Percentiles rank a stretch among this genome's conserved stretches.
These are phyloP conservation scores for Lethenteron camtschaticum DNA, from an alignment of 2,113 vertebrate genomes.

Conservation along the genomic window DNA sequence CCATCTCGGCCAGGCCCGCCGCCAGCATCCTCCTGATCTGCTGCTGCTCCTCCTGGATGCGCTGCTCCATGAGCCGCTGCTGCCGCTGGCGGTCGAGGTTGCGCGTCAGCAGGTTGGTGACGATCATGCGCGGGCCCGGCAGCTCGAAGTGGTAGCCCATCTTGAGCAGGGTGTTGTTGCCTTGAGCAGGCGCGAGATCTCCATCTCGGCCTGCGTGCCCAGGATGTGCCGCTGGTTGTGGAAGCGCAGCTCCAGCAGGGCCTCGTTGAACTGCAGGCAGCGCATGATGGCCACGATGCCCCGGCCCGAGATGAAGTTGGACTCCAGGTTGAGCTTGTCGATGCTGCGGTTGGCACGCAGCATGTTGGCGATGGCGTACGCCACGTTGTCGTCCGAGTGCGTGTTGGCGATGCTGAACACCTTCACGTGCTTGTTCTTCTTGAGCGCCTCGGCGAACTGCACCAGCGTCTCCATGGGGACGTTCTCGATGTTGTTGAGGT, in stretches of 20 bases:
- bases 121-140: slow-evolving; percentile 83
- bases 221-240: slow-evolving; percentile 95
- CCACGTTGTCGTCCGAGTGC: slow-evolving; percentile 57
- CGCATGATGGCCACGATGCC: slow-evolving; percentile 74
- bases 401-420: slow-evolving; percentile 74
- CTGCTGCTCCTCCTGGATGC: too few relatives aligned
- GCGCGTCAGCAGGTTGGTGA: slow-evolving; percentile 71
- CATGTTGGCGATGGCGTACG: slow-evolving; percentile 71
- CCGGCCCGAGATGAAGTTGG: slow-evolving; percentile 71
- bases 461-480: slow-evolving; percentile 81
- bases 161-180: slow-evolving; percentile 69
- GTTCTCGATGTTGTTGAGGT: slow-evolving; percentile 97
- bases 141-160: slow-evolving; percentile 89
- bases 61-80: too few relatives aligned
- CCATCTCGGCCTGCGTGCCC: slow-evolving; percentile 71
- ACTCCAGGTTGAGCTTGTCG: slow-evolving; percentile 63
- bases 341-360: slow-evolving; percentile 75
- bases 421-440: slow-evolving; percentile 64
- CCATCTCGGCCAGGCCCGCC: too few relatives aligned
- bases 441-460: slow-evolving; percentile 63
- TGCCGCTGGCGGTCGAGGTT: slow-evolving; percentile 39
- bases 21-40: too few relatives aligned
- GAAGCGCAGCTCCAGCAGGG: slow-evolving; percentile 68
- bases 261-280: slow-evolving; percentile 89
- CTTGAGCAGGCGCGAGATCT: slow-evolving; percentile 68